Evolutionary conservation across 2,797 vertebrate species (phyloP).

Genomic region (Rallus crepitans): DNA sequence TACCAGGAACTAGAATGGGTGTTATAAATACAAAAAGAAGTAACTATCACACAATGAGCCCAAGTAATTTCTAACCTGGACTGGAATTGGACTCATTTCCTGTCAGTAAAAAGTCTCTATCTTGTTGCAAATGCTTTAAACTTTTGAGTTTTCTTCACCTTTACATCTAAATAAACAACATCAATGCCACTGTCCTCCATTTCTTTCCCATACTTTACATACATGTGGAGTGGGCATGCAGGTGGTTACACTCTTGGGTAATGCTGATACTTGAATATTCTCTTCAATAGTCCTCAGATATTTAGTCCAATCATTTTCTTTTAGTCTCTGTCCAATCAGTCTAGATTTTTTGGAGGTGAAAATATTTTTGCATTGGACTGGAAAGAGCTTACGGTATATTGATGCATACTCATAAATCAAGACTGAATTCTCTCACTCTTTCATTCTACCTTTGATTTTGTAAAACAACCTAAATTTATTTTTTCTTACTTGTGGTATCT

Average conservation of each 20-base stretch:
- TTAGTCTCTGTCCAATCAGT: neutral
- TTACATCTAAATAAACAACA: too few relatives aligned
- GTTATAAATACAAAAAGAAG: neutral
- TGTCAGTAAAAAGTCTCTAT: neutral
- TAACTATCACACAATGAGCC: neutral
- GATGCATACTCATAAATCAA: neutral
- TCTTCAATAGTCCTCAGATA: neutral
- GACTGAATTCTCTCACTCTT: neutral
- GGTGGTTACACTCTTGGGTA: neutral
- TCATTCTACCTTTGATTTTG: neutral
- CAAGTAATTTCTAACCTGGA: neutral
- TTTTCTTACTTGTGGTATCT: neutral
- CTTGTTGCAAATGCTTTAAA: neutral
- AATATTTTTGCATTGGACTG: neutral
- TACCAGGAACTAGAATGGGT: neutral
- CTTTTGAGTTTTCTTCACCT: neutral
- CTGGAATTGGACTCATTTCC: neutral
- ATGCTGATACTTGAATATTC: neutral
- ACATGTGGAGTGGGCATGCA: neutral
- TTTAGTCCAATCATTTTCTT: neutral
- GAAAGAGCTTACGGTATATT: neutral
- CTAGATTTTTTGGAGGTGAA: neutral
- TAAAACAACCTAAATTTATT: neutral
- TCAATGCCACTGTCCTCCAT: too few relatives aligned
- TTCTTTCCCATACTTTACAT: too few relatives aligned